These are phyloP conservation scores for Plemyria rubiginata DNA, from an alignment of 2,888 invertebrate species.

Conservation along the genomic window DNA sequence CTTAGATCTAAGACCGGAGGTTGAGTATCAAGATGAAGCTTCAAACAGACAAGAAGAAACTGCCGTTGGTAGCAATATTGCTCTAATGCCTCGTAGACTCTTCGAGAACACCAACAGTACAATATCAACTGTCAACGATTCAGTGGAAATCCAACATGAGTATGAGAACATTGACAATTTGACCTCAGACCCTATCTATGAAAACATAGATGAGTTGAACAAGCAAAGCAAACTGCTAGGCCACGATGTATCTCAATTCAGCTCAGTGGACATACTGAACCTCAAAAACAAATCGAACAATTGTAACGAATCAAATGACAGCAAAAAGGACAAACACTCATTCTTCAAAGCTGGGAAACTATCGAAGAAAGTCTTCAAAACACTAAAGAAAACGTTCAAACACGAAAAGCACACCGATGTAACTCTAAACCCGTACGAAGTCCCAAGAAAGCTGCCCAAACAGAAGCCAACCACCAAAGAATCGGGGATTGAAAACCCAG, in stretches of 20 bases:
- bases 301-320: conserved; percentile 70
- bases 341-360: conserved; percentile 71
- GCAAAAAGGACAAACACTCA: conserved; percentile 69
- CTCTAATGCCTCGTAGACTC: conserved; percentile 67
- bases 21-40: conserved; percentile 64
- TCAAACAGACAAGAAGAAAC: conserved; percentile 47
- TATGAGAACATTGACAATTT: conserved; percentile 72
- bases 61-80: conserved; percentile 42
- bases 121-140: conserved; percentile 75
- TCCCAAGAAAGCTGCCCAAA: conserved; percentile 70
- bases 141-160: conserved; percentile 56
- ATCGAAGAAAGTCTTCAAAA: conserved; percentile 76
- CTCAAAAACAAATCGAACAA: conserved; percentile 58
- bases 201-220: conserved; percentile 70
- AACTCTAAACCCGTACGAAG: conserved; percentile 78
- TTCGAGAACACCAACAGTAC: conserved; percentile 77
- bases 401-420: conserved; percentile 65
- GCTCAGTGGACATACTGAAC: conserved; percentile 74
- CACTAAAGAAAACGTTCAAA: conserved; percentile 76
- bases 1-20: conserved; percentile 57
- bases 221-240: conserved; percentile 82
- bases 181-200: conserved; percentile 69
- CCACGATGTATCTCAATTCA: conserved; percentile 75
- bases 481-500: conserved; percentile 78
- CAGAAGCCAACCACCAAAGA: conserved; percentile 60